Evolutionary conservation across 92 coral and sea anemone genomes (phyloP).

Genomic region (Pocillopora meandrina): DNA sequence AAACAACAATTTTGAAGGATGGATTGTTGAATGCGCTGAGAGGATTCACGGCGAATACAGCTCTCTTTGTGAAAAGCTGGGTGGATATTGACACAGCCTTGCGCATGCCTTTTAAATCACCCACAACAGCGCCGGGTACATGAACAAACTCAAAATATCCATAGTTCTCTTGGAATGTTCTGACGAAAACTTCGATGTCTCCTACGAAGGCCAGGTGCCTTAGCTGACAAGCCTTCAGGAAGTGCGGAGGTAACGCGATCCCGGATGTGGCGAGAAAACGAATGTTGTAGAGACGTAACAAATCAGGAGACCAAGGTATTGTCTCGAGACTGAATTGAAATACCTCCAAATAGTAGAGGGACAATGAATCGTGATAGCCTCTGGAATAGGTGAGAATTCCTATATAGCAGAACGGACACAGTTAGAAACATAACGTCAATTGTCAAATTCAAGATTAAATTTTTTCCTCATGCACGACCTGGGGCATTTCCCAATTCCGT

Average conservation of each 20-base stretch:
- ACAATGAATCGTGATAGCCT: conserved; percentile 78
- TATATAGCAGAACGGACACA: not conserved
- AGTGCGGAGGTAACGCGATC: conserved; percentile 24
- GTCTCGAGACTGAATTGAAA: conserved; percentile 43
- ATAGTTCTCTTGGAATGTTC: conserved; percentile 41
- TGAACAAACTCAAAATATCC: conserved; percentile 77
- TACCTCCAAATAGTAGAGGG: conserved; percentile 68
- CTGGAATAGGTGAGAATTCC: conserved; percentile 75
- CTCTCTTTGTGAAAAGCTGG: conserved; percentile 40
- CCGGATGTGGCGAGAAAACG: conserved; percentile 59
- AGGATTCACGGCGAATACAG: conserved; percentile 61
- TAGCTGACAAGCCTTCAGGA: conserved; percentile 60
- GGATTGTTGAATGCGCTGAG: not conserved
- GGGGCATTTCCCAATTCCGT: not conserved
- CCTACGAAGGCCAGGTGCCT: conserved; percentile 31
- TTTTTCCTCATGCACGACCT: not conserved
- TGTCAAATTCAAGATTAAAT: not conserved
- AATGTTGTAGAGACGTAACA: conserved; percentile 74
- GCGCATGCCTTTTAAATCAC: conserved; percentile 73
- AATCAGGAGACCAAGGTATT: conserved; percentile 67
- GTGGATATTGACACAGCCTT: conserved; percentile 41
- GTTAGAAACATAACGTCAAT: not conserved
- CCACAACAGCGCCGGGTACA: conserved; percentile 64
- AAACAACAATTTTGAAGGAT: conserved; percentile 18
- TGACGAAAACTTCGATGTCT: conserved; percentile 45